Conservation (phyloP, 2,888 invertebrate genomes). For the Bedellia somnulentella region DNA sequence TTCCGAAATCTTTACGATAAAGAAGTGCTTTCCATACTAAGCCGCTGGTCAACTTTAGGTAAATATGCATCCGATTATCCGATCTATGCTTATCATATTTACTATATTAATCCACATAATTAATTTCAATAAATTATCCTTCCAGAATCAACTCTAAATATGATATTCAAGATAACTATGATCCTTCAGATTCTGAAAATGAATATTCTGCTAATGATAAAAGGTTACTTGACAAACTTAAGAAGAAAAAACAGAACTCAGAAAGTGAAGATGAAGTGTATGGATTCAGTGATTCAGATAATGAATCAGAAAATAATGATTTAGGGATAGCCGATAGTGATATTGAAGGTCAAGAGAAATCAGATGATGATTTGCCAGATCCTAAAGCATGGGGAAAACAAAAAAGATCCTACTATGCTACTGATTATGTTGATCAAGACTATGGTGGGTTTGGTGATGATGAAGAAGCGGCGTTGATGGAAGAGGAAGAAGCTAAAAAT, state of each 20-base stretch:
- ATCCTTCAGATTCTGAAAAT: constrained; percentile 71
- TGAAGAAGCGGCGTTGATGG: constrained; percentile 71
- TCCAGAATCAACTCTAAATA: constrained; percentile 39
- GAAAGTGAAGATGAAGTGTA: constrained; percentile 67
- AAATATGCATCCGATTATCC: too few relatives aligned
- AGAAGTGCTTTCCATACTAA: too few relatives aligned
- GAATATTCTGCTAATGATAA: constrained; percentile 71
- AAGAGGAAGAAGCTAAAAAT: constrained; percentile 81
- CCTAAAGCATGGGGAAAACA: constrained; percentile 88
- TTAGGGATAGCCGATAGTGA: constrained; percentile 68
- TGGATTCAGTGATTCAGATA: constrained; percentile 55
- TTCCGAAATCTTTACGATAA: too few relatives aligned
- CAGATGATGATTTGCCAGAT: constrained; percentile 73
- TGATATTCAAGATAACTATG: constrained; percentile 58
- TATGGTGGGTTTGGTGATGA: constrained; percentile 74
- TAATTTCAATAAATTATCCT: constrained; percentile 11
- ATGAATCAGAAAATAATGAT: constrained; percentile 40
- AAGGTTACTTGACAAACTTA: constrained; percentile 61
- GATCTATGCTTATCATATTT: too few relatives aligned
- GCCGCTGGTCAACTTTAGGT: too few relatives aligned
- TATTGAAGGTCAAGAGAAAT: constrained; percentile 72
- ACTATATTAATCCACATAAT: too few relatives aligned
- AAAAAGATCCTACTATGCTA: constrained; percentile 77
- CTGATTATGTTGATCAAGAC: constrained; percentile 88
- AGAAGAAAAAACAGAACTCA: constrained; percentile 50